phyloP scores from a whole-genome alignment of 2,113 vertebrate species.

The Siniperca knerii region DNA sequence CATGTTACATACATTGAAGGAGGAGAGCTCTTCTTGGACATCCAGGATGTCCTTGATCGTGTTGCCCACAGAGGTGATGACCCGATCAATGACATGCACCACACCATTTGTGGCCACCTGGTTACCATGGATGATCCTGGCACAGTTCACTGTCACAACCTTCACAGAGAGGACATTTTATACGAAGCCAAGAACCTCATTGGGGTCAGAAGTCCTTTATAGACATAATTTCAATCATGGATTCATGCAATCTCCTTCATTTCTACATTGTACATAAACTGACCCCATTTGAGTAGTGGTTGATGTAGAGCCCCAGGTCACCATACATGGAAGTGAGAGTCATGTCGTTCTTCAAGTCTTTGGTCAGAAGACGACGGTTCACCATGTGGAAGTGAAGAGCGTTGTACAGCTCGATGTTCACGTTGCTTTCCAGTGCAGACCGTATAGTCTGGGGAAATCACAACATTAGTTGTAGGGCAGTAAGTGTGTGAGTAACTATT shows the following conservation, averaged over 20 bases:
- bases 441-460: constrained; percentile 82
- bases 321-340: constrained; percentile 90
- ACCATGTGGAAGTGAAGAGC: constrained; percentile 94
- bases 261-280: constrained; percentile 53
- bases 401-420: constrained; percentile 92
- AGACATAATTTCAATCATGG: neutral
- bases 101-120: constrained; percentile 97
- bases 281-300: constrained; percentile 97
- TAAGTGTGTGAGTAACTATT: neutral
- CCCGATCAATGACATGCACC: constrained; percentile 94
- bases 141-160: constrained; percentile 98
- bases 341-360: constrained; percentile 94
- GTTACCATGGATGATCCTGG: constrained; percentile 93
- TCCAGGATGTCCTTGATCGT: constrained; percentile 92
- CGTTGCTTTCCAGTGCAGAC: constrained; percentile 88
- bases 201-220: neutral
- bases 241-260: neutral
- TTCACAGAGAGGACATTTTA: constrained; percentile 60
- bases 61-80: constrained; percentile 87
- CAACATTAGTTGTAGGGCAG: neutral
- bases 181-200: neutral
- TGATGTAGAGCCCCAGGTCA: constrained; percentile 88
- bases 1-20: constrained; percentile 86
- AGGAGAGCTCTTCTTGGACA: constrained; percentile 86
- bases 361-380: constrained; percentile 91